These are phyloP conservation scores for Leucophora obtusa DNA, from an alignment of 2,888 invertebrate species.

Conservation along the genomic window DNA sequence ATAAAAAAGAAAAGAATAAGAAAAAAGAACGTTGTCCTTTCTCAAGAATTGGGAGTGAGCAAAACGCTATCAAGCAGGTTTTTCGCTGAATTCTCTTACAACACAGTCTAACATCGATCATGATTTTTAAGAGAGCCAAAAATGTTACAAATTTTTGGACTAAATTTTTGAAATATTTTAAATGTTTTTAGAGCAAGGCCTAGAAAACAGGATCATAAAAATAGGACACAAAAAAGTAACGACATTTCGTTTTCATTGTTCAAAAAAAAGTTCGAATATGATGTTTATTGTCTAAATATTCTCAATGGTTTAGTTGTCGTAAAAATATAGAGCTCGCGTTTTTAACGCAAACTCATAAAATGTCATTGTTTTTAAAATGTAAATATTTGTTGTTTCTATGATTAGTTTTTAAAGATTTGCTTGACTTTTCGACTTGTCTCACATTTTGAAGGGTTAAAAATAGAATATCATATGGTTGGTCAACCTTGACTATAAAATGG, in stretches of 20 bases:
- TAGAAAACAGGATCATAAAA: slow-evolving; percentile 43
- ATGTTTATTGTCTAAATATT: neutral
- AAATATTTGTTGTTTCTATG: slow-evolving; percentile 16
- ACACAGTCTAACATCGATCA: neutral
- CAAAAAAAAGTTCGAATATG: neutral
- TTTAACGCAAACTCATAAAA: slow-evolving; percentile 34
- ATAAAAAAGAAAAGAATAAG: neutral
- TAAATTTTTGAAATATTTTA: slow-evolving; percentile 52
- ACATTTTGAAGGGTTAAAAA: slow-evolving; percentile 26
- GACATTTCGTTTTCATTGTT: slow-evolving; percentile 18
- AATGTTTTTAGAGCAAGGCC: slow-evolving; percentile 48
- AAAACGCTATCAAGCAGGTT: slow-evolving; percentile 19
- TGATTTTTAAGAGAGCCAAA: slow-evolving; percentile 35
- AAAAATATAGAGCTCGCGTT: slow-evolving; percentile 14
- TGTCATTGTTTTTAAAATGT: slow-evolving; percentile 5
- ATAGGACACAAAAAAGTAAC: neutral
- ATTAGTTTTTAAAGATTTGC: slow-evolving; percentile 10
- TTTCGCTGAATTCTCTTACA: slow-evolving; percentile 22
- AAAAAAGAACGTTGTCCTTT: slow-evolving; percentile 9
- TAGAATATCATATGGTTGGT: slow-evolving; percentile 4
- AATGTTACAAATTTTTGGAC: slow-evolving; percentile 18
- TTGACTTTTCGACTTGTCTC: slow-evolving; percentile 48
- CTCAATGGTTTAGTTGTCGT: neutral
- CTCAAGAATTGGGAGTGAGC: slow-evolving; percentile 13
- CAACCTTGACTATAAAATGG: slow-evolving; percentile 38